Conservation (phyloP, 2,797 vertebrate genomes). For the Pterois miles region DNA sequence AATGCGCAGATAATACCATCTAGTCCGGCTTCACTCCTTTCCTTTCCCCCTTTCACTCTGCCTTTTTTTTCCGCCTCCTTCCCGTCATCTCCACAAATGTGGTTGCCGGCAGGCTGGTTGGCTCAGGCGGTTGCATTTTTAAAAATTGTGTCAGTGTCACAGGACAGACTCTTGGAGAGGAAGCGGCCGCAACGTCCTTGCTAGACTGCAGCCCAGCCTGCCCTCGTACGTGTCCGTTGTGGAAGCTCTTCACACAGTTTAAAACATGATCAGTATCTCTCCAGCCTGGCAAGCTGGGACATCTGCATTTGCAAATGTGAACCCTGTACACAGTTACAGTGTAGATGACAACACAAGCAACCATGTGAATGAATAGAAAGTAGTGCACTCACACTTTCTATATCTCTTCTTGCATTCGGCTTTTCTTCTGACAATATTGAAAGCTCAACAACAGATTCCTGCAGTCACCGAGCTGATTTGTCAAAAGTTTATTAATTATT, state of each 20-base stretch:
- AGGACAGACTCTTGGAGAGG: constrained; percentile 32
- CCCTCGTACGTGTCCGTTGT: neutral
- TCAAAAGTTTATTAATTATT: neutral
- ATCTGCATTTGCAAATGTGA: neutral
- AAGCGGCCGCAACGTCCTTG: constrained; percentile 20
- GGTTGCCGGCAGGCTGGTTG: constrained; percentile 30
- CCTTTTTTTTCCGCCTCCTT: constrained; percentile 25
- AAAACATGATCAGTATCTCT: neutral
- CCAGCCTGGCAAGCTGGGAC: neutral
- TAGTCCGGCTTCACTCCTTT: constrained; percentile 29
- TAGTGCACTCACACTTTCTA: neutral
- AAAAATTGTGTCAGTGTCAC: constrained; percentile 72
- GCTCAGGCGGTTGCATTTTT: constrained; percentile 59
- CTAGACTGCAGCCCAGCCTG: neutral
- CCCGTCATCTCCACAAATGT: constrained; percentile 41
- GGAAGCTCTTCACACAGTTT: neutral
- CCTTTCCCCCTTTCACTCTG: neutral
- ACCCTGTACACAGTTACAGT: neutral
- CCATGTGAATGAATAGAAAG: neutral
- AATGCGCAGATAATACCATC: constrained; percentile 52
- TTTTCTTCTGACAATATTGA: neutral
- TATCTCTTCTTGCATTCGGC: neutral
- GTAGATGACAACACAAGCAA: neutral
- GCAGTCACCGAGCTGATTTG: neutral
- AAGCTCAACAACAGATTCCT: neutral